Percentiles rank a stretch among this genome's conserved stretches.
Evolutionary conservation across 2,113 vertebrate genomes (phyloP).

Genomic region (Mirounga angustirostris): DNA sequence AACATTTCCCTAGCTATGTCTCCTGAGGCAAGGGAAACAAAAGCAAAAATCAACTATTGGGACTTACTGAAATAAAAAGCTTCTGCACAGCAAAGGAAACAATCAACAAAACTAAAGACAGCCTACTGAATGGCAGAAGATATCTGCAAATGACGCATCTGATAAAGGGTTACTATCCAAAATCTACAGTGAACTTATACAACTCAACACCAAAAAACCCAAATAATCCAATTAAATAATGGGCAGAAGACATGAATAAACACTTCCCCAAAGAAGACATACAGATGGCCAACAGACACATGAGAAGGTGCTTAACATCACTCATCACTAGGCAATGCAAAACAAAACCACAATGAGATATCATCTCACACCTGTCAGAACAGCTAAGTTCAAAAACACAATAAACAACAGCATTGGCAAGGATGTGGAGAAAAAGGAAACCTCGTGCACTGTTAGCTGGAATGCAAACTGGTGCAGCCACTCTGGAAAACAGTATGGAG

Average conservation of each 20-base stretch:
- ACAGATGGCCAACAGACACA: background rate
- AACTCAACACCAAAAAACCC: background rate
- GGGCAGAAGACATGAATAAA: background rate
- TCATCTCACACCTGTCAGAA: background rate
- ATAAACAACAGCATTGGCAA: background rate
- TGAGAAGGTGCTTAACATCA: background rate
- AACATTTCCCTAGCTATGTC: background rate
- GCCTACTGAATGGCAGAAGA: background rate
- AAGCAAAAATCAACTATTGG: background rate
- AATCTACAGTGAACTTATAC: background rate
- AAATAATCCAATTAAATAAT: background rate
- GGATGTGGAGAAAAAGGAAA: background rate
- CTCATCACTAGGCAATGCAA: background rate
- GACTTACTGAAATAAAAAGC: background rate
- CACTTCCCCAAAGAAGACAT: background rate
- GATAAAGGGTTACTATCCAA: background rate
- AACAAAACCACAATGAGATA: background rate
- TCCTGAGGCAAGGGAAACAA: background rate
- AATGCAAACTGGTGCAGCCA: background rate
- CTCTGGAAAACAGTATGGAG: background rate
- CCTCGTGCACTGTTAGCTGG: background rate
- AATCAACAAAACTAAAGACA: background rate
- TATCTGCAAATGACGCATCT: background rate
- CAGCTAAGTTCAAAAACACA: background rate
- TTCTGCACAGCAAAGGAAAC: background rate